Conservation (phyloP, 2,888 invertebrate species). For the Dione juno region DNA sequence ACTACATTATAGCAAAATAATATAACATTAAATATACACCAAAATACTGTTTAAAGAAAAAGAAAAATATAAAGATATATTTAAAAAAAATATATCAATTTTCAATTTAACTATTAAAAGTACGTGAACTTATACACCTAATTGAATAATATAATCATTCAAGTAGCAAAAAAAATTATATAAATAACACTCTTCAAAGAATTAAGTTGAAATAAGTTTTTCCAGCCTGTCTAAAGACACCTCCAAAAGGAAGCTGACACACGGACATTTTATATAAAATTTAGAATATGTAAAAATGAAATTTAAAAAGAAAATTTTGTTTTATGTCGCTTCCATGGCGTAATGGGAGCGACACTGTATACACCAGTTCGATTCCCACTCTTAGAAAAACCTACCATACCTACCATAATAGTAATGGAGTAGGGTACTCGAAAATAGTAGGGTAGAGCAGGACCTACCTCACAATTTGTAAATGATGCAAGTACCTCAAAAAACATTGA, state of each 20-base stretch:
- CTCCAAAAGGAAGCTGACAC: slow-evolving; percentile 47
- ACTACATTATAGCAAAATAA: too few relatives aligned
- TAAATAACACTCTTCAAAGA: slow-evolving; percentile 40
- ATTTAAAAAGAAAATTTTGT: too few relatives aligned
- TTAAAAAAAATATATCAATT: not conserved
- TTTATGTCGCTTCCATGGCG: too few relatives aligned
- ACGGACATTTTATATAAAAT: slow-evolving; percentile 55
- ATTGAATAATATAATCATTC: not conserved
- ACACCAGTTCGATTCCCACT: too few relatives aligned
- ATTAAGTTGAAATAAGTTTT: slow-evolving; percentile 46
- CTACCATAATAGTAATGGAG: too few relatives aligned
- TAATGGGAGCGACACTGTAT: too few relatives aligned
- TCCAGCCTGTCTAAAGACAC: slow-evolving; percentile 44
- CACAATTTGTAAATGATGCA: too few relatives aligned
- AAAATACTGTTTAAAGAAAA: not conserved
- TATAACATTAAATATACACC: too few relatives aligned
- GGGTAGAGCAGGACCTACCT: too few relatives aligned
- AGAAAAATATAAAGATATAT: not conserved
- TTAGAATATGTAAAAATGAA: not conserved
- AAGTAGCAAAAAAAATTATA: slow-evolving; percentile 31
- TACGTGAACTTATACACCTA: slow-evolving; percentile 3
- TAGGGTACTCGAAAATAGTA: too few relatives aligned
- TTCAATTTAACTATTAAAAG: not conserved
- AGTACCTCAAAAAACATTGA: too few relatives aligned
- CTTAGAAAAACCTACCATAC: too few relatives aligned